Conservation (phyloP, 2,113 vertebrate genomes). For the Lota lota region DNA sequence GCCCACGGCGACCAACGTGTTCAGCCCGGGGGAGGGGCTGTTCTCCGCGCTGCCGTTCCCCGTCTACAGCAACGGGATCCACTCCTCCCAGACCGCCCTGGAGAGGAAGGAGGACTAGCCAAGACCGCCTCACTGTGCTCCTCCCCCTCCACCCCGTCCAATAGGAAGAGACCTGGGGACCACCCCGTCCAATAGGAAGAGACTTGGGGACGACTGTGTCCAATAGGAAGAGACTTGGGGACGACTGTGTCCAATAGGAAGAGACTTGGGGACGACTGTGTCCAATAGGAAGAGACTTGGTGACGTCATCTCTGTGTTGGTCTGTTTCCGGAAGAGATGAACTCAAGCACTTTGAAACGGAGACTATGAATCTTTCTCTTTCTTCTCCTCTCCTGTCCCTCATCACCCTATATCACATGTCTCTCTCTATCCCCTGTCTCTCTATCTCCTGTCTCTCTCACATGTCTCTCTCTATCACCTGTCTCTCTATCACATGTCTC, state of each 20-base stretch:
- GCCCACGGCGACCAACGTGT: conserved; percentile 88
- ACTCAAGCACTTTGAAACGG: conserved; percentile 99
- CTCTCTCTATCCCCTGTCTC: too few species aligned
- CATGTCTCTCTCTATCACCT: too few species aligned
- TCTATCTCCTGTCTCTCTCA: too few species aligned
- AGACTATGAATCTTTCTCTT: conserved; percentile 41
- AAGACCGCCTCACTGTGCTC: conserved; percentile 86
- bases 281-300: conserved; percentile 65
- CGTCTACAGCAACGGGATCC: conserved; percentile 98
- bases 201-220: conserved; percentile 59
- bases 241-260: conserved; percentile 13
- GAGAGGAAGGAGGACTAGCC: conserved; percentile 94
- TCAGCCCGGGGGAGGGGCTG: conserved; percentile 96
- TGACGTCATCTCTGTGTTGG: too few species aligned
- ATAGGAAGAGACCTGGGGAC: conserved; percentile 4
- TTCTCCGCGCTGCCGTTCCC: conserved; percentile 98
- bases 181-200: conserved; percentile 55
- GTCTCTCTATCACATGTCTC: not conserved
- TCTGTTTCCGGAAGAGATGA: conserved; percentile 80
- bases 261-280: conserved; percentile 76
- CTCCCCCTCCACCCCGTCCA: conserved; percentile 66
- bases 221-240: conserved; percentile 10
- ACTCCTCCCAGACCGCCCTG: conserved; percentile 91
- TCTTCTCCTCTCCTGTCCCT: not conserved
- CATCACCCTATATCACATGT: too few species aligned